These are phyloP conservation scores for Coreius guichenoti DNA, from an alignment of 2,797 vertebrate species.

Conservation along the genomic window DNA sequence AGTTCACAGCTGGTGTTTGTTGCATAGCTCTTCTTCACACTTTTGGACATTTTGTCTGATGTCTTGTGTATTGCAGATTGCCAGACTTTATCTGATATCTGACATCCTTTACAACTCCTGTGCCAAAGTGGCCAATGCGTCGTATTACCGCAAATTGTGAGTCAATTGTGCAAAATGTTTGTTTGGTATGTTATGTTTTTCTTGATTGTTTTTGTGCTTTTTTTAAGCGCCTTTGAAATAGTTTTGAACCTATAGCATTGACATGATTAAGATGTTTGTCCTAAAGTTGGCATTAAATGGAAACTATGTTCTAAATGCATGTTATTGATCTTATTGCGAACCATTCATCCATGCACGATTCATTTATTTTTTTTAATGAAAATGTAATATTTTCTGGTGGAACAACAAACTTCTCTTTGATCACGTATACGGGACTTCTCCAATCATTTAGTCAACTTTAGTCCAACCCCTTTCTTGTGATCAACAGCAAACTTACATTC, in stretches of 20 bases:
- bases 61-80: conserved; percentile 70
- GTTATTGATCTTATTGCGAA: neutral
- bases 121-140: conserved; percentile 84
- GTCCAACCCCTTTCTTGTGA: neutral
- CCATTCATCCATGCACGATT: neutral
- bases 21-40: neutral
- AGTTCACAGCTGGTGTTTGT: neutral
- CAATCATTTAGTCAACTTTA: neutral
- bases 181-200: neutral
- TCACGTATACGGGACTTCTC: neutral
- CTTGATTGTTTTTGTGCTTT: conserved; percentile 9
- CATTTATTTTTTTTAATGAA: neutral
- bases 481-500: neutral
- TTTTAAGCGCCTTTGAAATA: neutral
- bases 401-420: neutral
- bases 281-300: neutral
- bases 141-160: conserved; percentile 87
- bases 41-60: neutral
- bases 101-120: conserved; percentile 84
- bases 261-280: neutral
- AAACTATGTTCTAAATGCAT: neutral
- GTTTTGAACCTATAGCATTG: neutral
- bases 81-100: conserved; percentile 82
- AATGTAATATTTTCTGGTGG: neutral
- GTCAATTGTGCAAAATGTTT: conserved; percentile 35